phyloP scores from a whole-genome alignment of 2,797 vertebrate species.

The Muraenolepis orangiensis region DNA sequence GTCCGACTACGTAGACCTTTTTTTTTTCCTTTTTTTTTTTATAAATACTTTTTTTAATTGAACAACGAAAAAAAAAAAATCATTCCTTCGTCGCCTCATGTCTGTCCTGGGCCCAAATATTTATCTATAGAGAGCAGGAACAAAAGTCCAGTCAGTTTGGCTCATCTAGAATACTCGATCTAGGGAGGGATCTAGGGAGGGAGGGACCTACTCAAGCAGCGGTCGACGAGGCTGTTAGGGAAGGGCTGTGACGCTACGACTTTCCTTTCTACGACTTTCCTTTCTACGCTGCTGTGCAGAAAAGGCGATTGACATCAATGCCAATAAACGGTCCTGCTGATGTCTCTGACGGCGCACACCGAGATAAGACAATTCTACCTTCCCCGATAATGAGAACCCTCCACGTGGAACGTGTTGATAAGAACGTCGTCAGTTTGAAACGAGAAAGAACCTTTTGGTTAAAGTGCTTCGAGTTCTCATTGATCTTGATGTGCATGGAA shows the following conservation, averaged over 20 bases:
- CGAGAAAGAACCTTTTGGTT: background rate
- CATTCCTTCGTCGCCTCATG: slow-evolving; percentile 51
- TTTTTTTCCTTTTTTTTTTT: background rate
- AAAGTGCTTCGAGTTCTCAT: background rate
- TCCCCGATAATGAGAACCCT: background rate
- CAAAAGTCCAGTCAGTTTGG: slow-evolving; percentile 52
- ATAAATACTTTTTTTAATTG: too few species aligned
- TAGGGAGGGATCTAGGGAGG: background rate
- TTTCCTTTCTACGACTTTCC: background rate
- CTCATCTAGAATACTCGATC: background rate
- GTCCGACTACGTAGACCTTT: background rate
- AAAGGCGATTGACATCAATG: background rate
- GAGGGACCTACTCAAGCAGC: background rate
- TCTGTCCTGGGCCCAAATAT: slow-evolving; percentile 56
- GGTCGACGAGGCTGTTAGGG: background rate
- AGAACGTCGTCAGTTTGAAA: background rate
- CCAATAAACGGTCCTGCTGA: background rate
- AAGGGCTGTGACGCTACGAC: background rate
- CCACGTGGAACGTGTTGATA: background rate
- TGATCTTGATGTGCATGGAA: background rate
- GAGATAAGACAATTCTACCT: background rate
- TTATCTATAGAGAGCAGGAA: slow-evolving; percentile 72
- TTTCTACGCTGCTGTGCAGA: background rate
- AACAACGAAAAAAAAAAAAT: slow-evolving; percentile 37
- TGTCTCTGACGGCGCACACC: background rate